phyloP scores from a whole-genome alignment of 1,140 invertebrate species.

The Nylanderia fulva region DNA sequence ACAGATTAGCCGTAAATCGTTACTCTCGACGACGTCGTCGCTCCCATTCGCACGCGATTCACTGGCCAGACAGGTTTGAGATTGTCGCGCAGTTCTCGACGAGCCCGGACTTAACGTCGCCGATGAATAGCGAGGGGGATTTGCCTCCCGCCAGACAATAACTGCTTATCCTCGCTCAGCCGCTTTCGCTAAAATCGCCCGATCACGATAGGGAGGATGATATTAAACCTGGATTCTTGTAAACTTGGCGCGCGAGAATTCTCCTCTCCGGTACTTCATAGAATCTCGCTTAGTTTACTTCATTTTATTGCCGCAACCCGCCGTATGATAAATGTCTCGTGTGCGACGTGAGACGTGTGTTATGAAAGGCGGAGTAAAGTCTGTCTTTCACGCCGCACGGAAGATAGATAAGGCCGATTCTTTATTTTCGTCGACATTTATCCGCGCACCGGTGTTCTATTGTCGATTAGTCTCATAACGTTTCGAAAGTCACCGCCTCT shows the following conservation, averaged over 20 bases:
- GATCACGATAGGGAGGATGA: not conserved
- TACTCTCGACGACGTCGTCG: conserved; percentile 13
- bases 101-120: conserved; percentile 3
- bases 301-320: not conserved
- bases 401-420: not conserved
- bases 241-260: not conserved
- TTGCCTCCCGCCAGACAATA: conserved; percentile 53
- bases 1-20: conserved; percentile 33
- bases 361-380: not conserved
- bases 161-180: conserved; percentile 3
- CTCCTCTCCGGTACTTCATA: no score
- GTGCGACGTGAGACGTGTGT: not conserved
- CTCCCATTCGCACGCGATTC: conserved; percentile 43
- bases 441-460: not conserved
- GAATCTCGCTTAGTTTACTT: not conserved
- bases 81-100: conserved; percentile 17
- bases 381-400: not conserved
- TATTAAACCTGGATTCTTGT: not conserved
- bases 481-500: not conserved
- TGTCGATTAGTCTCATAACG: not conserved
- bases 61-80: conserved; percentile 9
- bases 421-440: conserved; percentile 2
- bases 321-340: not conserved
- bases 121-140: conserved; percentile 47
- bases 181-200: not conserved